A percentile compares a stretch with the other conserved stretches of the same genome.
Conservation (phyloP, 2,113 vertebrate genomes). For the Natator depressus region DNA sequence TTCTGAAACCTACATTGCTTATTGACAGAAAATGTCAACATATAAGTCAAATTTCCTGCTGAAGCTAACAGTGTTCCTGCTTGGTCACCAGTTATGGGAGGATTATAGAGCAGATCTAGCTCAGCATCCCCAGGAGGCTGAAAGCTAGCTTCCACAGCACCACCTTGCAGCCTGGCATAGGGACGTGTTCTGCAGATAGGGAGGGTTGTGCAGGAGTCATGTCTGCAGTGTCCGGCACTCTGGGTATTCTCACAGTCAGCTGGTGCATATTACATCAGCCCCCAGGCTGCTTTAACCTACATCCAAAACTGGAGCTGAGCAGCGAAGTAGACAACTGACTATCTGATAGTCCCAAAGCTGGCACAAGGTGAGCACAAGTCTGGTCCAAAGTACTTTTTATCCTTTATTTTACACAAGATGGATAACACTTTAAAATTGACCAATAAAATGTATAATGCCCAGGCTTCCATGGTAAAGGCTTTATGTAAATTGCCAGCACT, state of each 20-base stretch:
- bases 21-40: neutral
- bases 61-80: neutral
- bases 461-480: neutral
- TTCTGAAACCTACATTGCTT: neutral
- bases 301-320: neutral
- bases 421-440: neutral
- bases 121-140: accelerated
- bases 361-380: neutral
- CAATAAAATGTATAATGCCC: neutral
- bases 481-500: neutral
- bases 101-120: neutral
- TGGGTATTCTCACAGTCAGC: accelerated
- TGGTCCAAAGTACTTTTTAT: neutral
- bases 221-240: neutral
- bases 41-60: neutral
- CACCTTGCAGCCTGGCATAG: neutral
- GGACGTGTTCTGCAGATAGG: neutral
- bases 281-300: neutral
- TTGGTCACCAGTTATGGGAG: neutral
- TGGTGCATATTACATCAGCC: neutral
- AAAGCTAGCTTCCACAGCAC: neutral
- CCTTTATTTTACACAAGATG: neutral
- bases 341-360: neutral
- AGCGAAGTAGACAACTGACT: neutral
- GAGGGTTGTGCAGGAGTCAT: neutral